These are phyloP conservation scores for Carcinoscorpius rotundicauda DNA, from an alignment of 1,140 invertebrate genomes.

Conservation along the genomic window DNA sequence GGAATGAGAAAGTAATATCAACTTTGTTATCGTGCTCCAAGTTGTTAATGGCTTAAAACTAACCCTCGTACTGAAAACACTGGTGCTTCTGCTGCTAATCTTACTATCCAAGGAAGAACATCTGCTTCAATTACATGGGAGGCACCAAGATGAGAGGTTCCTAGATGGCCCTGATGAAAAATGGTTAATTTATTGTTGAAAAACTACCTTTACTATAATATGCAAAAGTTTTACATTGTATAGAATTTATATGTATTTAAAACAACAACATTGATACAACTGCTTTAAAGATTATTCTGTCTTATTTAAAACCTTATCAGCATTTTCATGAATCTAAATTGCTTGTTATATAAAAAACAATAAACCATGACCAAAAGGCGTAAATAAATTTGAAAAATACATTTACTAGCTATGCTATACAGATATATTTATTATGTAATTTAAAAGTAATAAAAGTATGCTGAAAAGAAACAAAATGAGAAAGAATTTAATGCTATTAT, in stretches of 20 bases:
- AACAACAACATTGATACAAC: too few species aligned
- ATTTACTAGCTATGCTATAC: slow-evolving; percentile 1
- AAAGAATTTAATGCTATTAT: slow-evolving; percentile 4
- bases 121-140: slow-evolving; percentile 49
- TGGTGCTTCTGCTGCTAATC: slow-evolving; percentile 58
- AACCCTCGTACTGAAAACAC: slow-evolving; percentile 72
- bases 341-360: too few species aligned
- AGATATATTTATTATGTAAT: slow-evolving; percentile 2
- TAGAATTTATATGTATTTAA: too few species aligned
- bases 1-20: too few species aligned
- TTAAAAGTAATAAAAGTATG: neutral
- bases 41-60: neutral
- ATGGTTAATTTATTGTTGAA: too few species aligned
- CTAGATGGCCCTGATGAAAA: slow-evolving; percentile 51
- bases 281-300: too few species aligned
- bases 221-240: too few species aligned
- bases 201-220: too few species aligned
- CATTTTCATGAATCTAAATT: too few species aligned
- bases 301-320: too few species aligned
- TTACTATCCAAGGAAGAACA: slow-evolving; percentile 46
- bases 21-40: too few species aligned
- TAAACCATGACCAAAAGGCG: too few species aligned
- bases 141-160: slow-evolving; percentile 57
- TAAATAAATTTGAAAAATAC: slow-evolving; percentile 4
- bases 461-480: neutral